These are phyloP conservation scores for Phortica variegata DNA, from an alignment of 1,140 invertebrate genomes.

Conservation along the genomic window DNA sequence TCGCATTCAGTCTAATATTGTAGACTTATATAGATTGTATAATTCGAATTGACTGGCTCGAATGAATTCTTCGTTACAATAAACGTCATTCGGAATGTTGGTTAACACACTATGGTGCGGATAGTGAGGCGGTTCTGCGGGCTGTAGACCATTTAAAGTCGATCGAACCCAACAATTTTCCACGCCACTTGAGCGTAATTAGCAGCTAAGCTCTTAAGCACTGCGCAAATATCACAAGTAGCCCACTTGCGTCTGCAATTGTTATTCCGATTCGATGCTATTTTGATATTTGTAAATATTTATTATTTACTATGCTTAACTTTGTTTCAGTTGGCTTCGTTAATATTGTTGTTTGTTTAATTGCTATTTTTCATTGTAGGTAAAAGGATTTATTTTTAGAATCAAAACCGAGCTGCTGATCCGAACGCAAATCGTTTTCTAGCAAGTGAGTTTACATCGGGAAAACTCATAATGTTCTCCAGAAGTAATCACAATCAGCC, in stretches of 20 bases:
- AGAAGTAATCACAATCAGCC: too few species aligned
- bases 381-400: constrained; percentile 12
- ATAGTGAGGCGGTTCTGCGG: too few species aligned
- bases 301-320: constrained; percentile 28
- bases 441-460: too few species aligned
- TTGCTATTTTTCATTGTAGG: constrained; percentile 15
- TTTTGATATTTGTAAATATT: constrained; percentile 50
- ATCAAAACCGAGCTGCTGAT: neutral
- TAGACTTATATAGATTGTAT: too few species aligned
- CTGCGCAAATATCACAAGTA: constrained; percentile 30
- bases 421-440: too few species aligned
- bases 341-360: constrained; percentile 9
- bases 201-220: constrained; percentile 44
- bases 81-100: too few species aligned
- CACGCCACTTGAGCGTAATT: constrained; percentile 53
- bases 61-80: too few species aligned
- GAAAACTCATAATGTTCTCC: too few species aligned
- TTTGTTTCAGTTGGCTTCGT: constrained; percentile 16
- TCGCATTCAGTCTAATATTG: too few species aligned
- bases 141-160: too few species aligned
- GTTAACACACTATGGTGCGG: too few species aligned
- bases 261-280: constrained; percentile 35
- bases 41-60: too few species aligned
- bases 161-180: constrained; percentile 37
- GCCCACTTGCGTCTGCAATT: constrained; percentile 25